These are phyloP conservation scores for Jacana jacana DNA, from an alignment of 2,113 vertebrate genomes.

Conservation along the genomic window DNA sequence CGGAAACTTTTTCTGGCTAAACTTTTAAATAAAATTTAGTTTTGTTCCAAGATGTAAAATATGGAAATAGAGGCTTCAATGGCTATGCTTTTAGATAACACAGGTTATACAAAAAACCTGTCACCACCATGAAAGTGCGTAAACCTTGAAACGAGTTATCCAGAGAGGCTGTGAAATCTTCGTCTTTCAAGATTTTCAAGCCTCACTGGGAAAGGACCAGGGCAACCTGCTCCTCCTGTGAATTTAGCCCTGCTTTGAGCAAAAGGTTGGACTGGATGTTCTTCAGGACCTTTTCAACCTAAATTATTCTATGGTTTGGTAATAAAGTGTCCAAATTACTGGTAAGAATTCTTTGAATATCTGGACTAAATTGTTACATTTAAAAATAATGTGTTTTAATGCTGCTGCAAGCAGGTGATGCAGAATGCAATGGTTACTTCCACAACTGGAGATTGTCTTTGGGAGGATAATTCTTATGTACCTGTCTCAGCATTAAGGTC, in stretches of 20 bases:
- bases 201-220: background rate
- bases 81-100: background rate
- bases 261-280: background rate
- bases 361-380: background rate
- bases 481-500: background rate
- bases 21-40: background rate
- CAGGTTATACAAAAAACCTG: background rate
- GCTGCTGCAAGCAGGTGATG: background rate
- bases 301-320: background rate
- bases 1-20: background rate
- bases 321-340: background rate
- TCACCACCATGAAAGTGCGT: background rate
- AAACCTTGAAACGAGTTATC: background rate
- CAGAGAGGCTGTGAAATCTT: background rate
- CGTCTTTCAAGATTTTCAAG: background rate
- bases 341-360: background rate
- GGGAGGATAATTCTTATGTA: background rate
- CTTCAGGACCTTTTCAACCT: background rate
- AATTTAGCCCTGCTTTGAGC: background rate
- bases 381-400: background rate
- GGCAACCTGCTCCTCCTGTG: background rate
- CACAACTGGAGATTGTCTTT: background rate
- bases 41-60: background rate
- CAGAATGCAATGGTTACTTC: background rate
- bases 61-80: background rate